Evolutionary conservation across 1,140 invertebrate species (phyloP).

Genomic region (Cataglyphis hispanica): DNA sequence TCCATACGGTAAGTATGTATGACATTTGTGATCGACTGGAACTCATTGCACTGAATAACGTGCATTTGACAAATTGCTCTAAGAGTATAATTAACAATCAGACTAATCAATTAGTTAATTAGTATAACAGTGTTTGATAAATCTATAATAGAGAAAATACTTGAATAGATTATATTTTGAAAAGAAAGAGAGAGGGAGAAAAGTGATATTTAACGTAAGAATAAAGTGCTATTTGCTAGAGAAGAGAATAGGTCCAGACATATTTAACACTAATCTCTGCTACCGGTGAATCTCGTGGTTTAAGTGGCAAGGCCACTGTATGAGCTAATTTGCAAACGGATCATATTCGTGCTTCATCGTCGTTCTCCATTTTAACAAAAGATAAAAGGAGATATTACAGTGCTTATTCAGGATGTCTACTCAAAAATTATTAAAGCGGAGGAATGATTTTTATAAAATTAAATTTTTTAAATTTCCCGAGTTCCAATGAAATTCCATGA

Average conservation of each 20-base stretch:
- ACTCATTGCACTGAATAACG: not conserved
- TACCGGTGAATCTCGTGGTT: slow-evolving; percentile 71
- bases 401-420: no score
- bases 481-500: no score
- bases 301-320: slow-evolving; percentile 66
- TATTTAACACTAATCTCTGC: slow-evolving; percentile 71
- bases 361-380: not conserved
- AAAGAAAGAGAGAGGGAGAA: no score
- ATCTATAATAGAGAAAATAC: no score
- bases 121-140: no score
- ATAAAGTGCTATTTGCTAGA: slow-evolving; percentile 18
- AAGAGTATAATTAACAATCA: not conserved
- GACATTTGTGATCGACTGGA: not conserved
- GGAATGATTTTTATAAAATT: no score
- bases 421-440: no score
- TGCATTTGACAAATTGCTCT: not conserved
- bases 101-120: no score
- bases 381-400: not conserved
- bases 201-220: not conserved
- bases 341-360: slow-evolving; percentile 33
- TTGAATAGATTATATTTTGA: not conserved
- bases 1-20: not conserved
- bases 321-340: slow-evolving; percentile 61
- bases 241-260: slow-evolving; percentile 63
- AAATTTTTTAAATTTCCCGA: no score